A percentile compares a stretch with the other conserved stretches of the same genome.
Conservation (phyloP, 2,888 invertebrate species). For the Trichogramma evanescens region DNA sequence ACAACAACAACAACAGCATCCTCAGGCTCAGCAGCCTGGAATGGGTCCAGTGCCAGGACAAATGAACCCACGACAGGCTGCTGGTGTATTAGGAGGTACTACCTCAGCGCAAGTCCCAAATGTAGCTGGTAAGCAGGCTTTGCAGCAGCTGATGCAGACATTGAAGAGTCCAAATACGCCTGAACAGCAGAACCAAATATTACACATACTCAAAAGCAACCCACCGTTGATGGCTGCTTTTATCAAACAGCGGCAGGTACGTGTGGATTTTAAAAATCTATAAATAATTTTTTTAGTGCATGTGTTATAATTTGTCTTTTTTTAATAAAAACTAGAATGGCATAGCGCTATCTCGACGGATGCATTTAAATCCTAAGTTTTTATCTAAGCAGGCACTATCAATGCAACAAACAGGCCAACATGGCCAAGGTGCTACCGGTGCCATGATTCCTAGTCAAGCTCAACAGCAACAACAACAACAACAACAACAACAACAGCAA, state of each 20-base stretch:
- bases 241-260: conserved; percentile 76
- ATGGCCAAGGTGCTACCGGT: conserved; percentile 35
- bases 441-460: conserved; percentile 43
- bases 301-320: conserved; percentile 8
- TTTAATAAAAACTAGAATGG: neutral
- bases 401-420: conserved; percentile 41
- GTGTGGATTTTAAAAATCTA: conserved; percentile 18
- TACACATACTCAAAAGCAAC: conserved; percentile 85
- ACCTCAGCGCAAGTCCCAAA: conserved; percentile 45
- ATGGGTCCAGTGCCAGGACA: conserved; percentile 40
- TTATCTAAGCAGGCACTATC: conserved; percentile 27
- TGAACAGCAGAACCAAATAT: conserved; percentile 84
- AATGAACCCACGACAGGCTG: conserved; percentile 39
- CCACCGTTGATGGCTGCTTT: conserved; percentile 94
- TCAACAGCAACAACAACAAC: conserved; percentile 51
- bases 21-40: conserved; percentile 39
- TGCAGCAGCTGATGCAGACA: conserved; percentile 77
- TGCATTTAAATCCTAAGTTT: neutral
- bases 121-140: conserved; percentile 57
- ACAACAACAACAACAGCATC: conserved; percentile 51
- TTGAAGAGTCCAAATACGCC: conserved; percentile 83
- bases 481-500: conserved; percentile 47
- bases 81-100: conserved; percentile 40
- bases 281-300: conserved; percentile 1
- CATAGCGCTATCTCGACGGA: neutral